Base-by-base conservation (phyloP, 2,797 vertebrate genomes). In the Poecile montanus region DNA sequence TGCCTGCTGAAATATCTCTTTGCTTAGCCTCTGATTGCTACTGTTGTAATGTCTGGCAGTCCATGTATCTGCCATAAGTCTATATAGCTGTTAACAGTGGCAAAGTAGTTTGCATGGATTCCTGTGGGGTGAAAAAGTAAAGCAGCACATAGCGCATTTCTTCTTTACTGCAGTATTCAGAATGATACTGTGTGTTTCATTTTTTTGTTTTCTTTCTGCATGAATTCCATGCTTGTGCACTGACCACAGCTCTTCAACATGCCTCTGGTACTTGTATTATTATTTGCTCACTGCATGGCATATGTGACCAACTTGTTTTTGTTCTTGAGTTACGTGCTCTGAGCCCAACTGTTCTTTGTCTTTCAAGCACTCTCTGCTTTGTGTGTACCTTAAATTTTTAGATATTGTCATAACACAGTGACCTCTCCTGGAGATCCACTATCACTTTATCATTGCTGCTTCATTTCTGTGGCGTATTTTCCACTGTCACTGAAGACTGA, bases 281-380 rank as follows among this genome's bases (percentile, higher is more conserved):
- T 76, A 45, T 36, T 76, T 62, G 7, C 12, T 70, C 12, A 3
- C 29, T 56, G 22, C 48, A 27, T 2, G 8, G 40, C 0, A 0
- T 68, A 32, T 58, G 20, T 75, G 62, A 54, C 30, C 10, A 9
- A 6, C n/a, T 67, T 53, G 13, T 40, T 93, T 85, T 68, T 91
- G 1, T 58, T 78, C 54, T 68, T 21, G 53, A 65, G 8, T 13
- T 56, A 25, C 2, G 23, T 57, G 22, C 17, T 93, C 34, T 19
- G 36, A 47, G 26, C 19, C 34, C 0, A 1, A 29, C 16, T 23
- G 25, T 9, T 71, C 61, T 65, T 76, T 76, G 74, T 63, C 17
- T 56, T 71, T 71, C 38, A 78, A 48, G 18, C 22, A 23, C 30
- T 22, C 26, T 50, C 57, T 74, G 34, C 66, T 38, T 1, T 29